Evolutionary conservation across 2,888 invertebrate species (phyloP), one percentile per base, ranked within the genome.

Genomic region (Pelosia muscerda): DNA sequence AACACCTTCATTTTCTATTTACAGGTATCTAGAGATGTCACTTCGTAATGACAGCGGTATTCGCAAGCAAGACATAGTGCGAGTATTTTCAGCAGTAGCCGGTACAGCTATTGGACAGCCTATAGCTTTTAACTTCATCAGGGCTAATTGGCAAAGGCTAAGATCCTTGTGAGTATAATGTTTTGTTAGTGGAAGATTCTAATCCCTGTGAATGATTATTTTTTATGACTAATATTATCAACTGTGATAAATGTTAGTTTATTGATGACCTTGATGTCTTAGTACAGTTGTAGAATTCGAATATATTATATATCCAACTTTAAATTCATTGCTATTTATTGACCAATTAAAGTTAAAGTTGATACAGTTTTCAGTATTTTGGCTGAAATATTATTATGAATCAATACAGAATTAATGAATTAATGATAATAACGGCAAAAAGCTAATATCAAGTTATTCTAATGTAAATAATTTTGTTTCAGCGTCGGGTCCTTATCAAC

Each of bases 31-130:
- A 71, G 96, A 97, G 68, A 96, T 97, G 90, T 95, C 97, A 0
- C 90, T 97, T 25, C 95, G 96, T 2, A 96, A 97, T 60, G 96
- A 96, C 81, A 96, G 96, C 10, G 97, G 97, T 1, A 98, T 98
- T 65, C 95, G 98, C 10, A 98, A 97, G 84, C 98, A 98, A 87
- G 98, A 98, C 84, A 96, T 97, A 0, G 95, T 96, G 9, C 93
- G 97, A 13, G 98, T 98, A 0, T 97, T 98, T 86, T 96, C 96
- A 0, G 95, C 97, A 0, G 97, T 98, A 0, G 96, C 97, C 0
- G 95, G 95, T 60, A 98, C 97, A 65, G 95, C 97, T 0, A 96
- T 97, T 63, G 98, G 98, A 0, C 97, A 97, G 81, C 96, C 97
- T n/a, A 95, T 98, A 34, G 96, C 97, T 0, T 98, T 98, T 87